A percentile compares a stretch with the other conserved stretches of the same genome.
Evolutionary conservation across 2,888 invertebrate genomes (phyloP).

Genomic region (Sarcophaga subvicina): DNA sequence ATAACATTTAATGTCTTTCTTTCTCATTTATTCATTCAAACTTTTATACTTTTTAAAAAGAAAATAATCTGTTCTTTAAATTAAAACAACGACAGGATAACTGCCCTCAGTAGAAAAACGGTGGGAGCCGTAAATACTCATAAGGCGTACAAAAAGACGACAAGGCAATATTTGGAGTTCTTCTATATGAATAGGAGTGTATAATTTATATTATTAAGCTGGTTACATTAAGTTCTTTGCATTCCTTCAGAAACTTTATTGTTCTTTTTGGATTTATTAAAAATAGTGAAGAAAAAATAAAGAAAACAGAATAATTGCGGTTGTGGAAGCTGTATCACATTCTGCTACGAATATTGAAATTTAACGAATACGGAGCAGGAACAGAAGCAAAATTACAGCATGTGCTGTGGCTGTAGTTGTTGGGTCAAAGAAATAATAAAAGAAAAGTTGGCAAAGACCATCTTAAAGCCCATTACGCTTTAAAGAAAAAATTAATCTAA

Average conservation of each 20-base stretch:
- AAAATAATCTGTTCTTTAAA: constrained; percentile 37
- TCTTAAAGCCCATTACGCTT: constrained; percentile 56
- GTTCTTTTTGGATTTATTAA: too few relatives aligned
- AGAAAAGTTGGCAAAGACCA: constrained; percentile 41
- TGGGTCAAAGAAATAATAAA: constrained; percentile 25
- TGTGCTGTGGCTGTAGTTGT: constrained; percentile 12
- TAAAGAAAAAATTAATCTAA: constrained; percentile 45
- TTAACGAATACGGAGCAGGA: too few relatives aligned
- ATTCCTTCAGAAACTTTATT: too few relatives aligned
- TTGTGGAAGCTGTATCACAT: constrained; percentile 12
- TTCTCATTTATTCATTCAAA: constrained; percentile 9
- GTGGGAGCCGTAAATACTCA: background rate
- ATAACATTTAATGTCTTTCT: constrained; percentile 11
- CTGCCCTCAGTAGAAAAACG: background rate
- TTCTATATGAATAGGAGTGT: constrained; percentile 22
- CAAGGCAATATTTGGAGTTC: constrained; percentile 20
- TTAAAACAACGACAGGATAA: constrained; percentile 29
- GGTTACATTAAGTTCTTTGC: constrained; percentile 27
- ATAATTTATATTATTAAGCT: constrained; percentile 45
- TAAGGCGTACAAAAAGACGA: constrained; percentile 3
- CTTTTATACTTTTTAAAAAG: background rate
- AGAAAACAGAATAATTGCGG: constrained; percentile 34
- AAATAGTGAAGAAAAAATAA: constrained; percentile 10
- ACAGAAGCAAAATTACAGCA: background rate
- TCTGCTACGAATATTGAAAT: background rate